A percentile compares a stretch with the other conserved stretches of the same genome.
Evolutionary conservation across 30 jellyfish, hydroid and myxozoan genomes (phyloP).

Genomic region (Hydractinia echinata): DNA sequence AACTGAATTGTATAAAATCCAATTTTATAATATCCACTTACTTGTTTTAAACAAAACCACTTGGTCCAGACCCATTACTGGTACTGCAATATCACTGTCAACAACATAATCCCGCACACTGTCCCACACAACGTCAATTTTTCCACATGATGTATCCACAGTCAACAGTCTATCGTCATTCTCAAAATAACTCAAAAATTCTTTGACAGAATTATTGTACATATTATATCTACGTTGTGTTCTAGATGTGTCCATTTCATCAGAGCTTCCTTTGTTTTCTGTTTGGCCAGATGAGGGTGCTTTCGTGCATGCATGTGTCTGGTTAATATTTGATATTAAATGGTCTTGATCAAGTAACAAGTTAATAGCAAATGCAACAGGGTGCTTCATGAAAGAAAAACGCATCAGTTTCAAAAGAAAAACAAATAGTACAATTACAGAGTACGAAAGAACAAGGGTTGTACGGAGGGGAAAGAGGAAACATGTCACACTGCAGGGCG

Average conservation of each 20-base stretch:
- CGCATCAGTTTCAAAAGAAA: neutral
- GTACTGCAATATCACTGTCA: conserved; percentile 58
- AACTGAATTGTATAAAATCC: no score
- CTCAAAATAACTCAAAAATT: conserved; percentile 56
- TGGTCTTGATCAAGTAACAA: conserved; percentile 65
- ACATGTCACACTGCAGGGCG: no score
- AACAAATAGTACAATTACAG: neutral
- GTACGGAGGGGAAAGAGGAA: no score
- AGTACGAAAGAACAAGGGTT: no score
- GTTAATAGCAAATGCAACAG: conserved; percentile 80
- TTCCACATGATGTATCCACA: conserved; percentile 80
- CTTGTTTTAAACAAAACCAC: conserved; percentile 62
- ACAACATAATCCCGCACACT: conserved; percentile 46
- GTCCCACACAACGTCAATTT: conserved; percentile 72
- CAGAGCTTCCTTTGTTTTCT: conserved; percentile 50
- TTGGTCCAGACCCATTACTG: conserved; percentile 46
- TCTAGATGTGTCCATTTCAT: conserved; percentile 91
- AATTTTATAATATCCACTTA: conserved; percentile 34
- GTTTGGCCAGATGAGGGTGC: conserved; percentile 40
- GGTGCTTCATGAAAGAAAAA: conserved; percentile 41
- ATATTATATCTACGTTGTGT: conserved; percentile 60
- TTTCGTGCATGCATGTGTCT: conserved; percentile 71
- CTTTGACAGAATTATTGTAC: conserved; percentile 74
- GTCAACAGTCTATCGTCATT: conserved; percentile 51
- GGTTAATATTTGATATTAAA: conserved; percentile 62